Evolutionary conservation across 2,888 invertebrate genomes (phyloP), one percentile per base, ranked within the genome.

Genomic region (Mamestra brassicae): DNA sequence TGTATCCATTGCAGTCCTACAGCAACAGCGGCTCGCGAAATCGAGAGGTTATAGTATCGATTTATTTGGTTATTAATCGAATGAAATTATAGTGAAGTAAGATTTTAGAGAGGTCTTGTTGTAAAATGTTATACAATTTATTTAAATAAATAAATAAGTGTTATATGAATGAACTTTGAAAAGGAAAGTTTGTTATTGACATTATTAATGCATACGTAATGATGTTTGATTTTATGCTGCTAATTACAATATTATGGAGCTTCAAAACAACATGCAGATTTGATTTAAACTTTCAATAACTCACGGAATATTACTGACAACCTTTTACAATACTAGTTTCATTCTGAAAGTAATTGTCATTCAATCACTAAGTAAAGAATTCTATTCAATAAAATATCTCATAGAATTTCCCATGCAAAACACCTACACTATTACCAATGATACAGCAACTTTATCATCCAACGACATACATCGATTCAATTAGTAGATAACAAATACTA

Each of bases 21-120:
- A n/a, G 50, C 60, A 61, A 74, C 45, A 63, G 45, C 62, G 67
- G 66, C 55, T 80, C 80, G 84, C 77, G 84, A 84, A 84, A 83
- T 83, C 78, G 81, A 78, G 77, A 81, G 69, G 71, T 76, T 78
- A 66, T 71, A 57, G 62, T 80, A 70, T 73, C 78, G 74, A 83
- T 84, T 64, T 84, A 80, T 86, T 87, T 78, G 74, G 79, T 79
- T 79, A 76, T 83, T 71, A 80, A 81, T 83, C 74, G 82, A 80
- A 73, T 78, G 71, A 84, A 84, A 81, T 76, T 75, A 62, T 69
- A 34, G 65, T 81, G 67, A 60, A n/a, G 60, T 71, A 68, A 74
- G 52, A 75, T 76, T 75, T 62, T 52, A 55, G 55, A 64, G 70
- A 64, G 54, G 52, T 62, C 11, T 70, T 50, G 8, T 58, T 69